Evolutionary conservation across 2,797 vertebrate genomes (phyloP).

Genomic region (Potorous gilbertii): DNA sequence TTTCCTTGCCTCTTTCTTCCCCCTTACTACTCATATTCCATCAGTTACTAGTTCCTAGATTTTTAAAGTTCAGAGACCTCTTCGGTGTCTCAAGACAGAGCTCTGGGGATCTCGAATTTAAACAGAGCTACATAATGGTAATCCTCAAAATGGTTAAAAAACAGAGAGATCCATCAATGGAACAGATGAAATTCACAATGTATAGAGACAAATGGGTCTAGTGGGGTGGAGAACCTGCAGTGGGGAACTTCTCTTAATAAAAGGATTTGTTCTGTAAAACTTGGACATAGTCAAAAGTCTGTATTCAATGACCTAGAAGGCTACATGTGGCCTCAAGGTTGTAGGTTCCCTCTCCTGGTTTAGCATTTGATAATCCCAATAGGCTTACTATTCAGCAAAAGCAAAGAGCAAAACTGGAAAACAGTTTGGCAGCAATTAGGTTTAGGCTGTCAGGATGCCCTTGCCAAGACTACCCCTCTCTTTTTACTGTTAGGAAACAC

Average conservation of each 20-base stretch:
- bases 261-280: no score
- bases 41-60: not conserved
- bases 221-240: no score
- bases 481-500: not conserved
- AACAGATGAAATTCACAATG: not conserved
- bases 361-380: not conserved
- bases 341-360: not conserved
- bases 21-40: not conserved
- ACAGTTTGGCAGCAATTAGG: not conserved
- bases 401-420: not conserved
- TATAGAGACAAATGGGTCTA: not conserved
- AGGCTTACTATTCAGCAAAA: not conserved
- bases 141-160: not conserved
- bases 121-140: not conserved
- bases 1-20: not conserved
- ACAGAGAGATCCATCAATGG: not conserved
- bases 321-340: no score
- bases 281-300: no score
- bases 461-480: not conserved
- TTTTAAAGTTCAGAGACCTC: not conserved
- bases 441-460: not conserved
- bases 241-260: no score
- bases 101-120: not conserved
- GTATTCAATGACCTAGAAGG: no score
- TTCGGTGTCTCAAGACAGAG: not conserved